Evolutionary conservation across 2,797 vertebrate species (phyloP), one percentile per base, ranked within the genome.

Genomic region (Myotis findleyi): DNA sequence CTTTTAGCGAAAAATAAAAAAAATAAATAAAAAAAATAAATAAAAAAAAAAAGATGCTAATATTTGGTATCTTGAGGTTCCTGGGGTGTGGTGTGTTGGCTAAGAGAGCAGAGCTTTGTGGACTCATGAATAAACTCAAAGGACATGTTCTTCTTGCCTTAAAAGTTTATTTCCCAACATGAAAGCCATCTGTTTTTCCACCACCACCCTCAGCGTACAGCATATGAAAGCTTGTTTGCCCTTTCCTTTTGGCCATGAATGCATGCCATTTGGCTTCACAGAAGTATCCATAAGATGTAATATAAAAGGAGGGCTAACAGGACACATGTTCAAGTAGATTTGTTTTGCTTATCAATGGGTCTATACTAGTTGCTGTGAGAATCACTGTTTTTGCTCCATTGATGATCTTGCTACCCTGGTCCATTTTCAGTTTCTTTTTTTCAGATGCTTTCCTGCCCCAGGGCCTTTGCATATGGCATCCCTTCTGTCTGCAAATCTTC

Each of bases 11-110:
- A n/a, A n/a, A n/a, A n/a, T n/a, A n/a, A n/a, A n/a, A n/a, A n/a
- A n/a, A n/a, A n/a, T n/a, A n/a, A n/a, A n/a, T n/a, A n/a, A n/a
- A n/a, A n/a, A n/a, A n/a, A n/a, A n/a, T n/a, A n/a, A n/a, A n/a
- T n/a, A n/a, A n/a, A n/a, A n/a, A n/a, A n/a, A n/a, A 20, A 87
- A 96, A 91, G 85, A 94, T 73, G 44, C 11, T 97, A 95, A 91
- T 64, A 77, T 91, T 95, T 93, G 89, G 30, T 89, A 85, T 79
- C 72, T 85, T 62, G 68, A 91, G 13, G 59, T 87, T 93, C 81
- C 68, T 1, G 3, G 84, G 47, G 79, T 84, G 49, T 66, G 79
- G 59, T 14, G 25, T 92, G 89, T 95, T 96, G 92, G 47, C 68
- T 89, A 89, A 92, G 83, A 90, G 91, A 94, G 85, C 17, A 62